Conservation (phyloP, 1,140 invertebrate genomes). For the Listronotus bonariensis region DNA sequence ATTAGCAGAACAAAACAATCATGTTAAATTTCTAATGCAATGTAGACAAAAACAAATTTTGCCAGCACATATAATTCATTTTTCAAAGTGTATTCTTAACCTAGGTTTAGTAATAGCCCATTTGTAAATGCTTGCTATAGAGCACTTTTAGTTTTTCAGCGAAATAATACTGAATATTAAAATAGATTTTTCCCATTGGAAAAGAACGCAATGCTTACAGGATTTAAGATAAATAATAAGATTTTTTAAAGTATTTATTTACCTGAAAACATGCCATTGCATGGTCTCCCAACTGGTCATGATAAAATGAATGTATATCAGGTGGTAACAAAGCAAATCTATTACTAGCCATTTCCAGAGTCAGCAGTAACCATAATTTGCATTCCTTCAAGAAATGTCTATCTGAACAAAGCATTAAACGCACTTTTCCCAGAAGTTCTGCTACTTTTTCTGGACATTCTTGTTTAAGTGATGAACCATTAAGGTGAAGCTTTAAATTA, state of each 20-base stretch:
- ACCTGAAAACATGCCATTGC: slow-evolving; percentile 47
- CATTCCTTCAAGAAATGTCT: slow-evolving; percentile 35
- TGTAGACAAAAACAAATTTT: no score
- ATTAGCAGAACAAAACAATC: no score
- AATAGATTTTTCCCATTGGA: no score
- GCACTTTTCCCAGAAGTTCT: slow-evolving; percentile 42
- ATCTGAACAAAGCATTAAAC: slow-evolving; percentile 37
- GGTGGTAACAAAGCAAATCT: slow-evolving; percentile 42
- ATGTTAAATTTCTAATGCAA: no score
- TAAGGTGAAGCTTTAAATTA: slow-evolving; percentile 46
- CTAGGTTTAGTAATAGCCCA: no score
- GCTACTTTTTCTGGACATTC: slow-evolving; percentile 39
- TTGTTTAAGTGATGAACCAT: slow-evolving; percentile 43
- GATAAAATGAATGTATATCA: slow-evolving; percentile 48
- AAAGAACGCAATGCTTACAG: no score
- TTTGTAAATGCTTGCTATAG: no score
- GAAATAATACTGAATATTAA: no score
- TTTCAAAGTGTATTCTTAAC: no score
- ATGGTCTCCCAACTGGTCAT: slow-evolving; percentile 45
- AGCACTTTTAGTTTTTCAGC: no score
- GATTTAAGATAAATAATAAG: no score
- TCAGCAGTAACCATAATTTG: slow-evolving; percentile 47
- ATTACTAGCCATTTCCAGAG: slow-evolving; percentile 43
- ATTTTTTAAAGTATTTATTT: slow-evolving; percentile 21
- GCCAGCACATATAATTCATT: no score